phyloP scores from a whole-genome alignment of 2,888 invertebrate species.

The Exephanes ischioxanthus region DNA sequence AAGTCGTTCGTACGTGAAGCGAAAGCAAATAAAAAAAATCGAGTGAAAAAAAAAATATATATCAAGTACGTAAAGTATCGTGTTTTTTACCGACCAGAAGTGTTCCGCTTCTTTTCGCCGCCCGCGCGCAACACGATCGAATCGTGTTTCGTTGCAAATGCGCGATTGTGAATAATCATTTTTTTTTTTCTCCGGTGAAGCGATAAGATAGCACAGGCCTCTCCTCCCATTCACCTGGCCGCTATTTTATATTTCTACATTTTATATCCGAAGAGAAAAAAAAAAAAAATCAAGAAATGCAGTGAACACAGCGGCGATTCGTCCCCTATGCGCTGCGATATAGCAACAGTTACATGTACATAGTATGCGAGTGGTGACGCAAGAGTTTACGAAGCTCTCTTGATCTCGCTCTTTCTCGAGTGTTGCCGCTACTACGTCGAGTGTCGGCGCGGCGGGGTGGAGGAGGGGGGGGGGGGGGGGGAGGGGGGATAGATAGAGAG shows the following conservation, averaged over 20 bases:
- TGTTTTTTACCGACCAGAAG: background rate
- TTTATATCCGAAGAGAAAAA: background rate
- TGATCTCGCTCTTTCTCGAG: slow-evolving; percentile 23
- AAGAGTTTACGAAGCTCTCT: slow-evolving; percentile 75
- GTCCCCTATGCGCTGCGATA: slow-evolving; percentile 21
- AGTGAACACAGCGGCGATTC: background rate
- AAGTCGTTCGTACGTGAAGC: background rate
- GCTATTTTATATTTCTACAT: background rate
- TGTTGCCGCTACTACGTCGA: slow-evolving; percentile 44
- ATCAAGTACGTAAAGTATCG: slow-evolving; percentile 10
- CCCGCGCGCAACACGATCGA: background rate
- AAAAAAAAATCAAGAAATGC: background rate
- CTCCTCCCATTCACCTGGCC: background rate
- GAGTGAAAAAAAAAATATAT: background rate
- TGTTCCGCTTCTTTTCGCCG: background rate
- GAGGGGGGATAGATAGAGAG: slow-evolving; percentile 17
- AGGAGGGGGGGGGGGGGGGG: background rate
- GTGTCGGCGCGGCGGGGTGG: slow-evolving; percentile 34
- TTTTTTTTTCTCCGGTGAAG: background rate
- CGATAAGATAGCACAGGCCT: background rate
- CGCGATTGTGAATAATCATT: slow-evolving; percentile 1
- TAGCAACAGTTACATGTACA: slow-evolving; percentile 61
- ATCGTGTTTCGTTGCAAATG: background rate
- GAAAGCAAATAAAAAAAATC: background rate
- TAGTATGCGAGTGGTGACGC: slow-evolving; percentile 75